Percentiles rank a stretch among this genome's conserved stretches.
phyloP scores from a whole-genome alignment of 2,888 invertebrate genomes.

The Callinectes sapidus region DNA sequence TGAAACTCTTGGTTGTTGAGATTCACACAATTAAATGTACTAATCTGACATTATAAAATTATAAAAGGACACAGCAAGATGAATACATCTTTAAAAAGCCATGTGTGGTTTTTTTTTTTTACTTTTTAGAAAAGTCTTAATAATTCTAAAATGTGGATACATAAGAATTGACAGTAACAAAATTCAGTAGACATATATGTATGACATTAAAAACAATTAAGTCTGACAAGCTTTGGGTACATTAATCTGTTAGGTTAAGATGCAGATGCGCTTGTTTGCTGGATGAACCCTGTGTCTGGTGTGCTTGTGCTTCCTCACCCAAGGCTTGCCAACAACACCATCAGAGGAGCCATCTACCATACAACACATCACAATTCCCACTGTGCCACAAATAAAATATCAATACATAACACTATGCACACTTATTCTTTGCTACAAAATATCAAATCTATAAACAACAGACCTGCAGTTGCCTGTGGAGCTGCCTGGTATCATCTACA shows the following conservation, averaged over 20 bases:
- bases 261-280: neutral
- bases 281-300: slow-evolving; percentile 2
- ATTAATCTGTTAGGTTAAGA: slow-evolving; percentile 26
- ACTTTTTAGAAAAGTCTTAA: slow-evolving; percentile 35
- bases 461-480: slow-evolving; percentile 29
- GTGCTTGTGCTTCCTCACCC: neutral
- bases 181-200: slow-evolving; percentile 42
- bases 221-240: slow-evolving; percentile 43
- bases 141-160: slow-evolving; percentile 40
- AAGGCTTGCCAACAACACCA: neutral
- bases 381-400: slow-evolving; percentile 33
- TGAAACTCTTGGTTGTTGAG: slow-evolving; percentile 21
- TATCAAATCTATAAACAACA: slow-evolving; percentile 40
- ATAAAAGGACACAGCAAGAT: slow-evolving; percentile 52
- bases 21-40: slow-evolving; percentile 11
- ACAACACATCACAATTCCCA: neutral
- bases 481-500: slow-evolving; percentile 39
- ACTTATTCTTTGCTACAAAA: slow-evolving; percentile 42
- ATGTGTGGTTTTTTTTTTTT: slow-evolving; percentile 13
- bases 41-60: slow-evolving; percentile 51
- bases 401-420: slow-evolving; percentile 34
- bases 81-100: slow-evolving; percentile 40
- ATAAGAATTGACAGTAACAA: slow-evolving; percentile 38
- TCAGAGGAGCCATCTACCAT: neutral
- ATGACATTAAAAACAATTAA: slow-evolving; percentile 43